phyloP scores from a whole-genome alignment of 1,140 invertebrate genomes.

The Drosophila pseudoobscura region DNA sequence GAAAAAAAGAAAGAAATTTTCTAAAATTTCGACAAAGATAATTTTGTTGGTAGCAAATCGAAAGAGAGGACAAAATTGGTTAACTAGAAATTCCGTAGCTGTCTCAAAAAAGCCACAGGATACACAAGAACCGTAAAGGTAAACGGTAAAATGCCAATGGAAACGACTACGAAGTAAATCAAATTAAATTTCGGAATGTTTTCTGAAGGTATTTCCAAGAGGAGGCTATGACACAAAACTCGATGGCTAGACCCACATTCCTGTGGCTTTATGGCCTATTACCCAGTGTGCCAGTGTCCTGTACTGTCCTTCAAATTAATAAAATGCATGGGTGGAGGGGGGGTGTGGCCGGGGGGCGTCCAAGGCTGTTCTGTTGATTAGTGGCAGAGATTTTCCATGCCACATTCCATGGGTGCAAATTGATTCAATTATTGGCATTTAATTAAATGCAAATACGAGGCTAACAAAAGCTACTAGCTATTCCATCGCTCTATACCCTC shows the following conservation, averaged over 20 bases:
- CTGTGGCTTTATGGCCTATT: conserved; percentile 14
- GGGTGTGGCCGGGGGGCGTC: too few species aligned
- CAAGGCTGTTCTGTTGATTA: conserved; percentile 57
- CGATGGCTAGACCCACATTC: conserved; percentile 7
- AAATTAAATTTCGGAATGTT: conserved; percentile 38
- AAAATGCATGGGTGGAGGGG: conserved; percentile 2
- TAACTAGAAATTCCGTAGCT: conserved; percentile 5
- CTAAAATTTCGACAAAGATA: conserved; percentile 19
- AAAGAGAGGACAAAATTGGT: not conserved
- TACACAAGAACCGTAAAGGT: conserved; percentile 12
- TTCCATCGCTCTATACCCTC: too few species aligned
- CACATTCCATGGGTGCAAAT: conserved; percentile 69
- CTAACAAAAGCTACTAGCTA: conserved; percentile 22
- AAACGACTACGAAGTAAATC: conserved; percentile 26
- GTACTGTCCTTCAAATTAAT: conserved; percentile 62
- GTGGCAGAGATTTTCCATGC: conserved; percentile 59
- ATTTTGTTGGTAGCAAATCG: conserved; percentile 26
- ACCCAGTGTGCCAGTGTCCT: not conserved
- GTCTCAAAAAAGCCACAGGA: conserved; percentile 10
- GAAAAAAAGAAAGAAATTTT: too few species aligned
- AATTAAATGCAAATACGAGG: conserved; percentile 75
- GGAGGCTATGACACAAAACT: conserved; percentile 25
- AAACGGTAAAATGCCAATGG: conserved; percentile 1
- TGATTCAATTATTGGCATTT: conserved; percentile 79
- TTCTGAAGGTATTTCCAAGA: conserved; percentile 2